These are phyloP conservation scores for Propithecus coquereli DNA, from an alignment of 2,113 vertebrate species.

Conservation along the genomic window DNA sequence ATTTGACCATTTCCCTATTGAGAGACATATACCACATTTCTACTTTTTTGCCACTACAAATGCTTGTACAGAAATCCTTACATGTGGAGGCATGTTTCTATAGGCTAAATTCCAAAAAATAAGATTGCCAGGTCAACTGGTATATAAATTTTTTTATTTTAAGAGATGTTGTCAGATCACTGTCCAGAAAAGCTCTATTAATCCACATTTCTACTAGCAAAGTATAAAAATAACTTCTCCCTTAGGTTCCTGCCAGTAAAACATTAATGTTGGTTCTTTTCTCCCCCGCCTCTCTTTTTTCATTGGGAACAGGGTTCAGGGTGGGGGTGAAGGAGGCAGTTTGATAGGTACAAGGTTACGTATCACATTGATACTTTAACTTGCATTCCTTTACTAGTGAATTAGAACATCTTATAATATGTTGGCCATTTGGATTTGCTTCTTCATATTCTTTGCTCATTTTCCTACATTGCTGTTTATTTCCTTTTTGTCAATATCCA, in stretches of 20 bases:
- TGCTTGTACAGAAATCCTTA: background rate
- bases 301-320: background rate
- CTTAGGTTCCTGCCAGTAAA: background rate
- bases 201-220: background rate
- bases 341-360: background rate
- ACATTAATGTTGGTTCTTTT: background rate
- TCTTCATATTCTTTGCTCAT: background rate
- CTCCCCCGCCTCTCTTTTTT: background rate
- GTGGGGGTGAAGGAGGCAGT: background rate
- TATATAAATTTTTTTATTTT: slow-evolving; percentile 31
- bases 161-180: background rate
- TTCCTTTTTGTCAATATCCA: background rate
- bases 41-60: background rate
- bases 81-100: background rate
- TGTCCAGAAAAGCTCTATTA: slow-evolving; percentile 1
- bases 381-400: background rate
- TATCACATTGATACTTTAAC: background rate
- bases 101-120: background rate
- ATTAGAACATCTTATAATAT: background rate
- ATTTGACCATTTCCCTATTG: background rate
- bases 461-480: background rate
- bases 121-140: background rate
- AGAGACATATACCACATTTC: background rate
- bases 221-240: slow-evolving; percentile 29
- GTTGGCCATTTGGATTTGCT: background rate